Percentiles rank a stretch among this genome's conserved stretches.
phyloP scores from a whole-genome alignment of 2,888 invertebrate genomes.

The Tenthredo amoena region DNA sequence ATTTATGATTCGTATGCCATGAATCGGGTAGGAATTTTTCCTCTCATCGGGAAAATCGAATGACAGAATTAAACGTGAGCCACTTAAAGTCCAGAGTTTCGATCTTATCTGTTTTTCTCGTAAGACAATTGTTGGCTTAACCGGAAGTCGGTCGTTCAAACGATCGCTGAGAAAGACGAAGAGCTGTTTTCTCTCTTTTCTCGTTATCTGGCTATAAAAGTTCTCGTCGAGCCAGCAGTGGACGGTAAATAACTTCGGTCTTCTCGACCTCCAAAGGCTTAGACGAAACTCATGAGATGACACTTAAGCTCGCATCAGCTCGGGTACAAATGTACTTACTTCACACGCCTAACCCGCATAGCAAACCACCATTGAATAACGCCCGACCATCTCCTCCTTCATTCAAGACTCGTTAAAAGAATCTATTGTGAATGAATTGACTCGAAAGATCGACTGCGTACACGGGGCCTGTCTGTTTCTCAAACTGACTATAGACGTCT shows the following conservation, averaged over 20 bases:
- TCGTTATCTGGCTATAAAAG: background rate
- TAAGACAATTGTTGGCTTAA: background rate
- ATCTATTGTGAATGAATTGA: slow-evolving; percentile 76
- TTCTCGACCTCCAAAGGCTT: slow-evolving; percentile 28
- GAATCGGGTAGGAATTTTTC: background rate
- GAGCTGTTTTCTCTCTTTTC: background rate
- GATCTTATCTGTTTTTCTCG: slow-evolving; percentile 8
- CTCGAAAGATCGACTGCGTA: slow-evolving; percentile 65
- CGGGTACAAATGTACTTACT: slow-evolving; percentile 43
- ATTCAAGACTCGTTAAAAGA: slow-evolving; percentile 71
- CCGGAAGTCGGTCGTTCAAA: slow-evolving; percentile 26
- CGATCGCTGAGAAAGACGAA: background rate
- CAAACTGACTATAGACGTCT: background rate
- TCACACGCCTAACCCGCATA: slow-evolving; percentile 57
- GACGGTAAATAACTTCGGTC: slow-evolving; percentile 28
- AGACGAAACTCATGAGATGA: slow-evolving; percentile 8
- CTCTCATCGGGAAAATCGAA: background rate
- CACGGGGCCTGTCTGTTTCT: background rate
- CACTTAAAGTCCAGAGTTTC: background rate
- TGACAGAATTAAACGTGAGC: background rate
- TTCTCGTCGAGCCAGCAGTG: background rate
- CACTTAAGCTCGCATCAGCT: slow-evolving; percentile 19
- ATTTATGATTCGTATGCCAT: background rate
- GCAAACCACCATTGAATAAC: slow-evolving; percentile 62
- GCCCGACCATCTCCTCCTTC: slow-evolving; percentile 59